Evolutionary conservation across 2,888 invertebrate species (phyloP), one percentile per base, ranked within the genome.

Genomic region (Linnaemya vulpina): DNA sequence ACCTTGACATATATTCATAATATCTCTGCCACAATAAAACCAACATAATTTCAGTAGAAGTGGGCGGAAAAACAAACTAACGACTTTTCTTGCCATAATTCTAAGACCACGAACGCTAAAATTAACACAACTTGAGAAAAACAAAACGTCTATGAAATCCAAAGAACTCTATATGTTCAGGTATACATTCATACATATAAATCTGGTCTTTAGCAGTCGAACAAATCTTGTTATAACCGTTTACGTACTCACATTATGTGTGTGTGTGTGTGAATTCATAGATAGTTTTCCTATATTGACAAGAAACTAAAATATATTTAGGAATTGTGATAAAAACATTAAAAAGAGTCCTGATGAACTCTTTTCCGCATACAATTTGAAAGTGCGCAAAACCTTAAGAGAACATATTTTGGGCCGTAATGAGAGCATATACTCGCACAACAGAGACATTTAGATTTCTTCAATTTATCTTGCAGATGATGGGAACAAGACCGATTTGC

Each of bases 1-100:
- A 81, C 81, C 84, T 84, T 84, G 84, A 84, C 84, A 78, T 73
- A 84, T 77, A 73, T 84, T 46, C 11, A 51, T 43, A 81, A 75
- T 70, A 55, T 62, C 40, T 46, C 63, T 49, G 30, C 30, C 38
- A 10, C 7, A 22, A 9, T 51, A 30, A 30, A 30, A 10, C 35
- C 30, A 40, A n/a, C 3, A 74, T 58, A 30, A 65, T 25, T 49
- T 49, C 30, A 53, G 8, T 17, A 38, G 63, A 63, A 63, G 13
- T 15, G 60, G 5, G 2, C 17, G n/a, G 25, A 71, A 62, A 40
- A 53, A 13, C 11, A 53, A 68, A 55, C 11, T 20, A 43, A 17
- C 35, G 40, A 62, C 43, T 43, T 74, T 51, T 58, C 25, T 46
- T 74, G 58, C 17, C 51, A 60, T 67, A 40, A 60, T 25, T 40